Percentiles rank a stretch among this genome's conserved stretches.
These are phyloP conservation scores for Holothuria scabra DNA, from an alignment of 53 echinoderm and acorn worm genomes.

Conservation along the genomic window DNA sequence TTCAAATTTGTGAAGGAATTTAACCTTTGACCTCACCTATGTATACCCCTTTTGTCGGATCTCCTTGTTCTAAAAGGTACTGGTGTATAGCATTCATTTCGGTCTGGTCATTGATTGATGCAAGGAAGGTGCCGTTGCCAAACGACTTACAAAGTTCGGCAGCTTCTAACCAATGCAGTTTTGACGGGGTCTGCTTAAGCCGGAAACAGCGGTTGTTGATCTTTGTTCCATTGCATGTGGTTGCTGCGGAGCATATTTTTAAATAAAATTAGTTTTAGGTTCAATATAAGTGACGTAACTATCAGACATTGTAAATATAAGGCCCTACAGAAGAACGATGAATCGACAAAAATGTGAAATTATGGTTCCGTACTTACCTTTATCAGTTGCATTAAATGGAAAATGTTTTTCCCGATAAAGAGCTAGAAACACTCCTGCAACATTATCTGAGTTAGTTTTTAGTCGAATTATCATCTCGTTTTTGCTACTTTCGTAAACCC, in stretches of 20 bases:
- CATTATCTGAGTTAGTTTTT: background rate
- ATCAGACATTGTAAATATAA: too few relatives aligned
- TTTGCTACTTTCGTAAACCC: conserved; percentile 1
- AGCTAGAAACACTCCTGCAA: background rate
- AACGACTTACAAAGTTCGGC: background rate
- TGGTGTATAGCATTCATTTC: conserved; percentile 33
- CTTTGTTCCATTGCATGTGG: too few relatives aligned
- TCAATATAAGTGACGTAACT: too few relatives aligned
- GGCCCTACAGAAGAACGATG: too few relatives aligned
- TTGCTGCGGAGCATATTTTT: too few relatives aligned
- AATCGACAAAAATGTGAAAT: too few relatives aligned
- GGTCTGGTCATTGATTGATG: background rate
- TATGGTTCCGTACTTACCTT: too few relatives aligned
- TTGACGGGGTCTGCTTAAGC: background rate
- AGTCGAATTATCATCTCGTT: background rate
- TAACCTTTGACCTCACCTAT: conserved; percentile 16
- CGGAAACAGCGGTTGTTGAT: conserved; percentile 16
- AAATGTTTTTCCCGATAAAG: conserved; percentile 17
- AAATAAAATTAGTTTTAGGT: too few relatives aligned
- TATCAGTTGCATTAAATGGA: background rate
- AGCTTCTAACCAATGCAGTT: conserved; percentile 22
- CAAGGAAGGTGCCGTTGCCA: background rate
- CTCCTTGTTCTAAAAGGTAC: conserved; percentile 2
- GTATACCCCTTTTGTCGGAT: background rate
- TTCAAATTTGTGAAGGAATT: too few relatives aligned